Conservation (phyloP, 37 sponge, comb jelly and placozoan genomes). For the Crambe crambe region DNA sequence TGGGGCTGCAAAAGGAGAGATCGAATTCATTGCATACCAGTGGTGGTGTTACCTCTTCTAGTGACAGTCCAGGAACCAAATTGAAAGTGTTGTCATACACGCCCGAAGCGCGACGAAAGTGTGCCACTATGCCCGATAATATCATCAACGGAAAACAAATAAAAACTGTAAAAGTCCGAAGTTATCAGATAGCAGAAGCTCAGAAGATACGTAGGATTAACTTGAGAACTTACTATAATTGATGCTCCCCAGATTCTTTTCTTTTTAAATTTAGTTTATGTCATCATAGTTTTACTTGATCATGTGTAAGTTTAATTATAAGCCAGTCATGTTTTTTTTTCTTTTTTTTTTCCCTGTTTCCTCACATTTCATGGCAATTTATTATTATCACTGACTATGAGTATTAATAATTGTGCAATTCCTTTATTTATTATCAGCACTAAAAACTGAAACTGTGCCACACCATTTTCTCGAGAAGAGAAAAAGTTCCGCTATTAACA, state of each 20-base stretch:
- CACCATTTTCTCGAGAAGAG: no score
- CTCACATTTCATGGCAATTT: no score
- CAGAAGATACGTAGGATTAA: conserved; percentile 39
- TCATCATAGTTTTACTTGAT: neutral
- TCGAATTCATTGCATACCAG: neutral
- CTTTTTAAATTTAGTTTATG: no score
- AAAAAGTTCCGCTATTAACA: no score
- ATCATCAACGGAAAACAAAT: conserved; percentile 1
- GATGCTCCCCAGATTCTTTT: neutral
- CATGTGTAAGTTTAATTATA: neutral
- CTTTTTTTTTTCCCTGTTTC: no score
- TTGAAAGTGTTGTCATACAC: neutral
- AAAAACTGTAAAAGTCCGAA: conserved; percentile 28
- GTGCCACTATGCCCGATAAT: conserved; percentile 53
- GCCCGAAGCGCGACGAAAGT: conserved; percentile 15
- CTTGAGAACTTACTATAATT: conserved; percentile 46
- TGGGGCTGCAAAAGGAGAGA: conserved; percentile 5
- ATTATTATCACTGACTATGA: no score
- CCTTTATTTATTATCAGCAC: no score
- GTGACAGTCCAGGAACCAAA: neutral
- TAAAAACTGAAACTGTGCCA: no score
- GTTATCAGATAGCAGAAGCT: conserved; percentile 30
- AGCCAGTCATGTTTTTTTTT: no score
- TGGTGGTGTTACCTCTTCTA: neutral
- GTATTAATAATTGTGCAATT: no score